Evolutionary conservation across 2,113 vertebrate species (phyloP).

Genomic region (human): DNA sequence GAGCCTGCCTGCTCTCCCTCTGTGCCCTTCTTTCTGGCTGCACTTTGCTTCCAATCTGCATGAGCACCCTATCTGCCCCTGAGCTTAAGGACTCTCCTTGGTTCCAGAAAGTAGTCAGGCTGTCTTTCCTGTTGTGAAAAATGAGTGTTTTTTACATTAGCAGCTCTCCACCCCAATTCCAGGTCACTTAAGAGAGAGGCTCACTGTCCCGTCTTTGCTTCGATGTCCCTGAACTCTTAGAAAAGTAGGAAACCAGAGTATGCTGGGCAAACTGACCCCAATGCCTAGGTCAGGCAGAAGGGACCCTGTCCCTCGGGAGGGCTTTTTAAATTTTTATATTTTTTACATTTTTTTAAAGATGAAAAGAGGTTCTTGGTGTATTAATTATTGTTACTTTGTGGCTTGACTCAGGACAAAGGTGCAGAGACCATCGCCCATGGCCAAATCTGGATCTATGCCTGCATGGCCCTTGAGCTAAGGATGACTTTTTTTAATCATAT

Average conservation of each 20-base stretch:
- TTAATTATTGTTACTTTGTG: rapidly evolving
- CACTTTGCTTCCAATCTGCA: not conserved
- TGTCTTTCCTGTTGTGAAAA: not conserved
- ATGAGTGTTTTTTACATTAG: not conserved
- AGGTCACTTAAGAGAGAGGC: not conserved
- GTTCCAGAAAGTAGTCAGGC: not conserved
- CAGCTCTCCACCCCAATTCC: not conserved
- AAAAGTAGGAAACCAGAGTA: not conserved
- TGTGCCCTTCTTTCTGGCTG: not conserved
- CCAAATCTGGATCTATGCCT: not conserved
- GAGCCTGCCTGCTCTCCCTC: not conserved
- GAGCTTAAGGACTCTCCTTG: not conserved
- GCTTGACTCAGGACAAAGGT: not conserved
- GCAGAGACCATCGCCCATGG: not conserved
- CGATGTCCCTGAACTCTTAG: not conserved
- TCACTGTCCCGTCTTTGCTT: not conserved
- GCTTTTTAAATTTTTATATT: not conserved
- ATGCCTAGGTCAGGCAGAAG: not conserved
- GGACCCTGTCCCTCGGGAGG: not conserved
- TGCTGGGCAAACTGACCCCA: not conserved
- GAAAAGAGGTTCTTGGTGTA: too few species aligned
- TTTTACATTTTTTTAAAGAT: not conserved
- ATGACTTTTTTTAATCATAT: not conserved
- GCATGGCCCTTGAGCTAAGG: too few species aligned
- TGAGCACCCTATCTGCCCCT: not conserved